Percentiles rank a stretch among this genome's conserved stretches.
Evolutionary conservation across 2,888 invertebrate genomes (phyloP).

Genomic region (Drosophila suboccidentalis): DNA sequence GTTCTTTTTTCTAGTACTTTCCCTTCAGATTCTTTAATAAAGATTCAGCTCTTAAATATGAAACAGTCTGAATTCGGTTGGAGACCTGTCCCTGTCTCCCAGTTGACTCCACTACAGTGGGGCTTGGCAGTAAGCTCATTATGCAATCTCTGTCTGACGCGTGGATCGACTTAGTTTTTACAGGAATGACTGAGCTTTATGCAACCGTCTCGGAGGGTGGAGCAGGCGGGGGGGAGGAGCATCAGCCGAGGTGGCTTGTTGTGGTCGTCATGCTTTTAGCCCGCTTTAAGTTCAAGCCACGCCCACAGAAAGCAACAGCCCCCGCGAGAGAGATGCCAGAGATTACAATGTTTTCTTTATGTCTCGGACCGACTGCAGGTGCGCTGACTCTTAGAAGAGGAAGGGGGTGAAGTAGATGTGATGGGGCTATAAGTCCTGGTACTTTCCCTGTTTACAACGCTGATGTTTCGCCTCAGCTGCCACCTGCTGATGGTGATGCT

Average conservation of each 20-base stretch:
- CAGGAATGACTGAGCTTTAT: neutral
- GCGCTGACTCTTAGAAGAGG: neutral
- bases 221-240: neutral
- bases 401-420: neutral
- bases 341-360: conserved; percentile 36
- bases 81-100: neutral
- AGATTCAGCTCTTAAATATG: neutral
- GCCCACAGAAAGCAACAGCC: neutral
- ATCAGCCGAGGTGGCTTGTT: conserved; percentile 6
- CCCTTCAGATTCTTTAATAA: neutral
- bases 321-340: conserved; percentile 8
- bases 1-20: too few relatives aligned
- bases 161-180: neutral
- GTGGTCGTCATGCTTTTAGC: conserved; percentile 31
- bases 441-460: conserved; percentile 11
- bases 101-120: neutral
- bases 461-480: neutral
- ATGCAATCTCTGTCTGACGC: conserved; percentile 13
- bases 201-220: neutral
- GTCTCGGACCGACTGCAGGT: neutral
- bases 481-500: neutral
- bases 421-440: conserved; percentile 1
- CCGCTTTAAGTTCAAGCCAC: conserved; percentile 33
- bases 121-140: conserved; percentile 8
- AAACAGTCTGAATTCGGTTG: neutral